Conservation (phyloP, 2,888 invertebrate species). For the Alentia gelatinosa region DNA sequence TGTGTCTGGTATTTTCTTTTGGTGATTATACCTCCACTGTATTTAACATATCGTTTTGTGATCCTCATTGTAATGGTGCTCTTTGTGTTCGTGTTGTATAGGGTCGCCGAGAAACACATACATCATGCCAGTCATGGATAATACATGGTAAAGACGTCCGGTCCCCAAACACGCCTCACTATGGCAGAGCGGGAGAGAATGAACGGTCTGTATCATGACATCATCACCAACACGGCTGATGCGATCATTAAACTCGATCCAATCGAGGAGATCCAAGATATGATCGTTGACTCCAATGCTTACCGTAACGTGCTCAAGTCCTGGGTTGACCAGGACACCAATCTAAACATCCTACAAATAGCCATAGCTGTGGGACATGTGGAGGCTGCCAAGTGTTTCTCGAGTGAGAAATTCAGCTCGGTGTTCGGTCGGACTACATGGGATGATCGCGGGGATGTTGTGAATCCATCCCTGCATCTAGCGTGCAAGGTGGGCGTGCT, state of each 20-base stretch:
- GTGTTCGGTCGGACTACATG: constrained; percentile 30
- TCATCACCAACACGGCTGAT: background rate
- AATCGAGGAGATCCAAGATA: constrained; percentile 34
- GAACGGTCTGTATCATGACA: background rate
- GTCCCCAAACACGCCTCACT: no score
- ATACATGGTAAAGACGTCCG: no score
- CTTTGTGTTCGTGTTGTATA: no score
- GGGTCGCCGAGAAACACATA: no score
- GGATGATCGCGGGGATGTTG: background rate
- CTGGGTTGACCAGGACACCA: constrained; percentile 42
- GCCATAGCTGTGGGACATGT: constrained; percentile 20
- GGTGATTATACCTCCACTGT: no score
- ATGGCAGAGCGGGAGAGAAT: background rate
- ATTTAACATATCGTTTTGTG: no score
- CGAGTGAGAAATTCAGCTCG: background rate
- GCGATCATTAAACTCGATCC: constrained; percentile 44
- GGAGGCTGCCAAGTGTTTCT: background rate
- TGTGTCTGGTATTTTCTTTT: no score
- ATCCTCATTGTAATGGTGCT: no score
- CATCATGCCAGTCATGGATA: no score
- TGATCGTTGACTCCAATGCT: constrained; percentile 44
- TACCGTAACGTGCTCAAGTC: background rate
- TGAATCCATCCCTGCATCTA: constrained; percentile 49
- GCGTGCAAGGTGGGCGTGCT: constrained; percentile 54
- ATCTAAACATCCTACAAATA: constrained; percentile 43